Percentiles rank a stretch among this genome's conserved stretches.
phyloP scores from a whole-genome alignment of 2,888 invertebrate genomes.

The Blastobasis adustella region DNA sequence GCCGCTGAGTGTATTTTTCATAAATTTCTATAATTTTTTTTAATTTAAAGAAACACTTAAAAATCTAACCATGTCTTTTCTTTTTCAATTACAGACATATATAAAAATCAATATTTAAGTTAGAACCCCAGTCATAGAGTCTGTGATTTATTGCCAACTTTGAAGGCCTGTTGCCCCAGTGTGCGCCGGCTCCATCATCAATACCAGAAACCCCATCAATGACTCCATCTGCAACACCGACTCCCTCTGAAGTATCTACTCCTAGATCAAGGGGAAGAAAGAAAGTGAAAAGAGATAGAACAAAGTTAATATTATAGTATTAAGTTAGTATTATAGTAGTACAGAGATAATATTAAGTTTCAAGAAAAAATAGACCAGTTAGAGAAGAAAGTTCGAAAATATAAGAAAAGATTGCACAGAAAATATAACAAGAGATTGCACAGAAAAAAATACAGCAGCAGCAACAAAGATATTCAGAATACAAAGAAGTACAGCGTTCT shows the following conservation, averaged over 20 bases:
- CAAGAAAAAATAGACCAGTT: background rate
- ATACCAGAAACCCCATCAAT: background rate
- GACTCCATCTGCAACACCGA: background rate
- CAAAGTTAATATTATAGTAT: too few species aligned
- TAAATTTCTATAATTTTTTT: too few species aligned
- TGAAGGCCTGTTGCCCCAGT: too few species aligned
- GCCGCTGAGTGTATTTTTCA: too few species aligned
- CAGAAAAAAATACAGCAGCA: too few species aligned
- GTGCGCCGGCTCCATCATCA: slow-evolving; percentile 3
- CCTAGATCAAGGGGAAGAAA: background rate
- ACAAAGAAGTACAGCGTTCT: slow-evolving; percentile 4
- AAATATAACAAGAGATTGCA: slow-evolving; percentile 15
- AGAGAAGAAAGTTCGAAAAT: slow-evolving; percentile 10
- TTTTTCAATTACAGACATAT: too few species aligned
- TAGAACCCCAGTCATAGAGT: too few species aligned
- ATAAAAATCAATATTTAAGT: too few species aligned
- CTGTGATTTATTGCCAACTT: too few species aligned
- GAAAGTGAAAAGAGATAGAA: slow-evolving; percentile 4
- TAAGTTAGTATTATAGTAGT: too few species aligned
- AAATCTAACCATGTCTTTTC: too few species aligned
- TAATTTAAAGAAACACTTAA: too few species aligned
- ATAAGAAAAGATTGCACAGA: slow-evolving; percentile 7
- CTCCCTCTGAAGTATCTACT: background rate
- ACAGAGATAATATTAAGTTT: slow-evolving; percentile 7
- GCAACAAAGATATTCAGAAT: background rate